Base-by-base conservation (phyloP, 1,140 invertebrate species). In the Nasonia giraulti region DNA sequence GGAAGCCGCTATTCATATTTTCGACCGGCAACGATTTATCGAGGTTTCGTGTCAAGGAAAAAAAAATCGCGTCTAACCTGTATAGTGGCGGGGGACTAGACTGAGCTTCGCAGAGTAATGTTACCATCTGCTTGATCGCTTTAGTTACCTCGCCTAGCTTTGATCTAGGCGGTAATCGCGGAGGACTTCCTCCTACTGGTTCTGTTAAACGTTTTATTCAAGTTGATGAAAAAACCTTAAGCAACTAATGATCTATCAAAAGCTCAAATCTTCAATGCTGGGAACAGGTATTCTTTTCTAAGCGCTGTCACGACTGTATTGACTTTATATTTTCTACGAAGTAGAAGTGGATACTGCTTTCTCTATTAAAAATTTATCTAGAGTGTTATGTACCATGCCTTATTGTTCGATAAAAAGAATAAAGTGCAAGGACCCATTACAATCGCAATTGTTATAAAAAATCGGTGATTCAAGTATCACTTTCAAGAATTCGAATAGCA, bases 91-190 rank as follows among this genome's bases (percentile, higher is more conserved):
- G 90, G 55, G 95, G 95, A 91, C 93, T 96, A 11, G 94, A 94
- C 91, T 96, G 95, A 78, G 94, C 94, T 33, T 95, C 95, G 89
- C 95, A 95, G 37, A 95, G 92, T 62, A 95, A 90, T 82, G 95
- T 95, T 77, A 94, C 91, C 73, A 90, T 92, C 77, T 91, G 88
- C 23, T 88, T 89, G 68, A 89, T 37, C 11, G 82, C 14, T 81
- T 91, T 93, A 37, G 90, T 87, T 76, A 94, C 90, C 71, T 90
- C 89, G 83, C 93, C 93, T 84, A 92, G 90, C 89, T 94, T 93
- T 37, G 92, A 92, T 83, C 93, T 91, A 82, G 93, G 91, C 80
- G 94, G 93, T 87, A 95, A 94, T 85, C 94, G 94, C 62, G 95
- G 95, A 85, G 94, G 93, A 88, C 94, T 94, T 87, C 92, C 93